Conservation (phyloP, 2,113 vertebrate species). For the Oreocharis arfaki region DNA sequence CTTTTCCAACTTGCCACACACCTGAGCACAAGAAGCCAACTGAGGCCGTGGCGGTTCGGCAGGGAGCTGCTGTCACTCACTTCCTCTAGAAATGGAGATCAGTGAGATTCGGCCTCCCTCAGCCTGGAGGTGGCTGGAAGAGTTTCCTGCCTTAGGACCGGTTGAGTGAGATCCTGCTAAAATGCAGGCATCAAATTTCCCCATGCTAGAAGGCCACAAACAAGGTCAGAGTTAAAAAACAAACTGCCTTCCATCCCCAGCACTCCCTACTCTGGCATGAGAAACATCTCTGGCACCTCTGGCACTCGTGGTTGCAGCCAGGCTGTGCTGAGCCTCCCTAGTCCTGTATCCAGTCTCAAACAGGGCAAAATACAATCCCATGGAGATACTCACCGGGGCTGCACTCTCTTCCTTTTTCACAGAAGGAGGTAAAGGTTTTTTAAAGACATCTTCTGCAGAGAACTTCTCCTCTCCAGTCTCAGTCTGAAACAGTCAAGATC, state of each 20-base stretch:
- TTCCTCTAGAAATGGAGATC: not conserved
- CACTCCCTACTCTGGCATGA: not conserved
- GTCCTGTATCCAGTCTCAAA: not conserved
- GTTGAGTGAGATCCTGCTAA: not conserved
- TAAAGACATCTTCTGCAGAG: slow-evolving; percentile 87
- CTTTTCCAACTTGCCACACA: not conserved
- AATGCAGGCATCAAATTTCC: not conserved
- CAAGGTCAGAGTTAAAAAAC: not conserved
- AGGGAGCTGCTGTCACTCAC: not conserved
- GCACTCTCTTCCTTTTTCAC: slow-evolving; percentile 85
- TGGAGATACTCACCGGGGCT: slow-evolving; percentile 65
- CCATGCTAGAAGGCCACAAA: not conserved
- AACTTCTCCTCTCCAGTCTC: slow-evolving; percentile 63
- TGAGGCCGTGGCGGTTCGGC: not conserved
- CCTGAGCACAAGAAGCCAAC: not conserved
- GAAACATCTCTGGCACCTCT: not conserved
- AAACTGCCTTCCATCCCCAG: not conserved
- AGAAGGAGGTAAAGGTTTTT: slow-evolving; percentile 89
- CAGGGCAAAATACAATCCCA: not conserved
- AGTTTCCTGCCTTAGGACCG: not conserved
- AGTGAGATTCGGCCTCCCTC: not conserved
- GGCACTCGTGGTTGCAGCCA: not conserved
- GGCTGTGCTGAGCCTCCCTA: not conserved
- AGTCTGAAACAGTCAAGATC: slow-evolving; percentile 62
- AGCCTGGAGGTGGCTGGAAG: not conserved